A percentile compares a stretch with the other conserved stretches of the same genome.
These are phyloP conservation scores for Fregetta grallaria DNA, from an alignment of 2,113 vertebrate genomes.

Conservation along the genomic window DNA sequence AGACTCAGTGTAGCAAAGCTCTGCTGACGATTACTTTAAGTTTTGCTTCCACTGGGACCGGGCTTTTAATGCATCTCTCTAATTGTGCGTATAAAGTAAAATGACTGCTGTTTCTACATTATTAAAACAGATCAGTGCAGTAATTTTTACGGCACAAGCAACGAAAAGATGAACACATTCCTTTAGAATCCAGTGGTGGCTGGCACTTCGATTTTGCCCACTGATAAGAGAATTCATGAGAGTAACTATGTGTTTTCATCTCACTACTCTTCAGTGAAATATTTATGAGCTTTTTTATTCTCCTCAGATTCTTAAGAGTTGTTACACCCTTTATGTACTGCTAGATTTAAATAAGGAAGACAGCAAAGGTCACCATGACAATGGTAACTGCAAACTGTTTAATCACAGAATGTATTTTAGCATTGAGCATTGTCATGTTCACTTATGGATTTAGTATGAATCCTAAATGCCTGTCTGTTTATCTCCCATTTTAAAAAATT, in stretches of 20 bases:
- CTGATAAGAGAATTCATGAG: not conserved
- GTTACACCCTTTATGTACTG: not conserved
- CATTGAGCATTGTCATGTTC: not conserved
- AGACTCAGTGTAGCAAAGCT: not conserved
- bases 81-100: not conserved
- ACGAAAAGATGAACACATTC: not conserved
- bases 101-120: not conserved
- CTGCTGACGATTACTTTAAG: not conserved
- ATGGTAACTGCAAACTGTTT: not conserved
- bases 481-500: not conserved
- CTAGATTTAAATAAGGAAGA: not conserved
- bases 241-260: not conserved
- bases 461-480: not conserved
- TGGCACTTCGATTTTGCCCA: not conserved
- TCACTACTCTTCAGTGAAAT: not conserved
- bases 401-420: not conserved
- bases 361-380: constrained; percentile 19
- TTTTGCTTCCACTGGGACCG: not conserved
- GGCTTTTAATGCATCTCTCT: not conserved
- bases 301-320: not conserved
- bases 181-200: not conserved
- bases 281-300: not conserved
- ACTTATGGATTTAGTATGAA: not conserved
- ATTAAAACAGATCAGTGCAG: not conserved
- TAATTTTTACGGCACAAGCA: not conserved